Conservation (phyloP, 2,888 invertebrate genomes). For the Plagodis dolabraria region DNA sequence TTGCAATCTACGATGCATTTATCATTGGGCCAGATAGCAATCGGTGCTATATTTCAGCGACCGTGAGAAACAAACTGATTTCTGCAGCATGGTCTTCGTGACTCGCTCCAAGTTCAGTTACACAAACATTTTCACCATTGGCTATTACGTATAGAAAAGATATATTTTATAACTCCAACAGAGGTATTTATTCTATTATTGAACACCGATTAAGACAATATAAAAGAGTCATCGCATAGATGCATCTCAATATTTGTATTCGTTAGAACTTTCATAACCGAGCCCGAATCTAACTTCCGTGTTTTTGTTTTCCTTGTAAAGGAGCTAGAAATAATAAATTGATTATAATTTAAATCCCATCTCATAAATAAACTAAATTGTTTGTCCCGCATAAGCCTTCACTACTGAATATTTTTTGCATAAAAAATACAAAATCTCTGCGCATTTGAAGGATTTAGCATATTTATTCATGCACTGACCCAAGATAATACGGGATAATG, state of each 20-base stretch:
- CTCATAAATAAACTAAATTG: too few species aligned
- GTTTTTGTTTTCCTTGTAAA: too few species aligned
- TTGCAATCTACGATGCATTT: slow-evolving; percentile 55
- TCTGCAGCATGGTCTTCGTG: slow-evolving; percentile 58
- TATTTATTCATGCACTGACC: slow-evolving; percentile 33
- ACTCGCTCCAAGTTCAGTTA: slow-evolving; percentile 47
- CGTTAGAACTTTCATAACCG: too few species aligned
- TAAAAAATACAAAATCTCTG: slow-evolving; percentile 11
- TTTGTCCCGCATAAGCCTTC: slow-evolving; percentile 2
- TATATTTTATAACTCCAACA: too few species aligned
- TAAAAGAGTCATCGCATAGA: too few species aligned
- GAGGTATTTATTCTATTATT: too few species aligned
- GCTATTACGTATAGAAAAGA: neutral
- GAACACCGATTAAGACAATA: too few species aligned
- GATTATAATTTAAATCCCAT: too few species aligned
- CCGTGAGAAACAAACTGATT: slow-evolving; percentile 69
- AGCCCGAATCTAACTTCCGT: too few species aligned
- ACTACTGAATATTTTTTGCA: slow-evolving; percentile 17
- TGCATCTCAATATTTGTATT: too few species aligned
- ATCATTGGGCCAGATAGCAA: slow-evolving; percentile 67
- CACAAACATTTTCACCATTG: slow-evolving; percentile 20
- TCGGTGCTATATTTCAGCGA: slow-evolving; percentile 65
- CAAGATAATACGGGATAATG: slow-evolving; percentile 7
- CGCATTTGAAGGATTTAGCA: slow-evolving; percentile 15
- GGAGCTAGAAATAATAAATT: too few species aligned